A percentile compares a stretch with the other conserved stretches of the same genome.
These are phyloP conservation scores for Ditylenchus dipsaci DNA, from an alignment of 1,140 invertebrate genomes.

Conservation along the genomic window DNA sequence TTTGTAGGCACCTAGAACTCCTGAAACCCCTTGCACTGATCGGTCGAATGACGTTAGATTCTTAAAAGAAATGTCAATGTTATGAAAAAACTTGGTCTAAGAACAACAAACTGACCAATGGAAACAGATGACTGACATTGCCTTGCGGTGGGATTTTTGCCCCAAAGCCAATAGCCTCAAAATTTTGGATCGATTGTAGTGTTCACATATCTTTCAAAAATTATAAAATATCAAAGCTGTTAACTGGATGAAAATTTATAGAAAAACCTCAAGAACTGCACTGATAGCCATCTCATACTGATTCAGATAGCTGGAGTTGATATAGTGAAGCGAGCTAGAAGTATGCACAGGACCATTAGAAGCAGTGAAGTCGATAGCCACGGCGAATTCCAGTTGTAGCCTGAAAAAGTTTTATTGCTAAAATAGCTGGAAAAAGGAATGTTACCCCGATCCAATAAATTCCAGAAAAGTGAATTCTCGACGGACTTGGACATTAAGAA, in stretches of 20 bases:
- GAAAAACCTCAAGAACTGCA: conserved; percentile 10
- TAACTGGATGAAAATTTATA: conserved; percentile 56
- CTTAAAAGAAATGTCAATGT: background rate
- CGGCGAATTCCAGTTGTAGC: conserved; percentile 65
- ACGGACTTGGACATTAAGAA: conserved; percentile 26
- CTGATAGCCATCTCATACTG: conserved; percentile 63
- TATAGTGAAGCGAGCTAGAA: conserved; percentile 66
- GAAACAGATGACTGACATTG: conserved; percentile 41
- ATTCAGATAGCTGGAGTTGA: conserved; percentile 61
- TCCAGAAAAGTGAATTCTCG: conserved; percentile 46
- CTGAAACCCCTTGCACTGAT: conserved; percentile 62
- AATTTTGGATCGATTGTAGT: conserved; percentile 62
- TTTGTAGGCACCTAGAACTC: conserved; percentile 58
- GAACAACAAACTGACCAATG: conserved; percentile 31
- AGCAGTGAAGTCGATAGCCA: conserved; percentile 70
- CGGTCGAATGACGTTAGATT: conserved; percentile 58
- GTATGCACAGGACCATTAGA: conserved; percentile 67
- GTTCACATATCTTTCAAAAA: conserved; percentile 65
- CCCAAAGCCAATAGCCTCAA: conserved; percentile 55
- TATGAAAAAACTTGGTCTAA: background rate
- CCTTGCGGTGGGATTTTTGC: conserved; percentile 34
- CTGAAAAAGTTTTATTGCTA: conserved; percentile 9
- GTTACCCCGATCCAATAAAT: conserved; percentile 44
- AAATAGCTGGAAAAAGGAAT: background rate
- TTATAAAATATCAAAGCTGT: conserved; percentile 60